Conservation (phyloP, 2,113 vertebrate genomes). For the Vulpes vulpes region DNA sequence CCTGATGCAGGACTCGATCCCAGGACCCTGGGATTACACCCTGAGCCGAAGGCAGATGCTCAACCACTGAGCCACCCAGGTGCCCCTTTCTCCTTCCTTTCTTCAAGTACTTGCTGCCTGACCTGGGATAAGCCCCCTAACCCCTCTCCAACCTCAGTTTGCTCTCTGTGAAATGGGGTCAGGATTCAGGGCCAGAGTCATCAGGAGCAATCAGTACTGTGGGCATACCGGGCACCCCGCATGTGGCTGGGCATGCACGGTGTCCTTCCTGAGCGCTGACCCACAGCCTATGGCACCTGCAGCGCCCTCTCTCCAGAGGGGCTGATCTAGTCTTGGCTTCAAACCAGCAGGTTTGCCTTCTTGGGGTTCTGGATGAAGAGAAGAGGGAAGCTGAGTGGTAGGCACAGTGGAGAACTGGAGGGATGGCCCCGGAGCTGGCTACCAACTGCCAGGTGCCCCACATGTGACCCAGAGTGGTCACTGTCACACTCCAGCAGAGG, state of each 20-base stretch:
- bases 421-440: fast-evolving
- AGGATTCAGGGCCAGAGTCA: neutral
- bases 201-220: neutral
- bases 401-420: neutral
- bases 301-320: neutral
- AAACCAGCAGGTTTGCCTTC: neutral
- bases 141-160: neutral
- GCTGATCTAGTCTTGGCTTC: too few species aligned
- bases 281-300: neutral
- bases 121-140: neutral
- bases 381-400: neutral
- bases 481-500: fast-evolving
- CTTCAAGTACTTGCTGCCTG: neutral
- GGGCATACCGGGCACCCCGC: too few species aligned
- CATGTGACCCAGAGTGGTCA: too few species aligned
- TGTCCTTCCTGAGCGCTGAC: neutral
- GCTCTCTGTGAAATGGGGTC: neutral
- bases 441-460: neutral
- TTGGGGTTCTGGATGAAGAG: neutral
- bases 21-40: too few species aligned
- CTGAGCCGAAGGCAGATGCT: too few species aligned
- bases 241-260: fast-evolving
- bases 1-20: too few species aligned
- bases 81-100: neutral
- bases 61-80: too few species aligned